Conservation (phyloP, 2,797 vertebrate genomes). For the Anisognathus igniventris region DNA sequence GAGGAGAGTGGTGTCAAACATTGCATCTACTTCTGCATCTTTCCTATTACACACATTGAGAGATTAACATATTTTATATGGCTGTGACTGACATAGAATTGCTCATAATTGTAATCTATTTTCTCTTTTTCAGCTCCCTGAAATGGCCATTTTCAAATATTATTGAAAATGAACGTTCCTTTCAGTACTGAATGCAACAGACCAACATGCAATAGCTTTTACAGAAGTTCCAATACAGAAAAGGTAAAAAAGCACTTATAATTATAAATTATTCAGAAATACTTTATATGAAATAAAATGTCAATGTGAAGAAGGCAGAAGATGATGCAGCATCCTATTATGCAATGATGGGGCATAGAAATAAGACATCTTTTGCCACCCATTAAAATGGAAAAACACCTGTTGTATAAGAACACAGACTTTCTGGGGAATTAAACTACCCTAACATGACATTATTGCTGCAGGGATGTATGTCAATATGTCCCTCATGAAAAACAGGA, state of each 20-base stretch:
- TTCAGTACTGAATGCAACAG: neutral
- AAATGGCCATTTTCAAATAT: neutral
- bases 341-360: neutral
- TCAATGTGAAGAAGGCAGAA: neutral
- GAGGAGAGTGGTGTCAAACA: neutral
- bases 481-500: neutral
- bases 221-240: neutral
- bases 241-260: conserved; percentile 17
- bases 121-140: neutral
- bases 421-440: neutral
- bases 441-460: neutral
- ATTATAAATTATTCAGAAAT: conserved; percentile 46
- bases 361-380: neutral
- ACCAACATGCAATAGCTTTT: neutral
- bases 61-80: neutral
- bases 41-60: neutral
- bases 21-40: neutral
- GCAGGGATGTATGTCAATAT: neutral
- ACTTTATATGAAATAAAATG: conserved; percentile 9
- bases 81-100: neutral
- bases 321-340: neutral
- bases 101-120: neutral
- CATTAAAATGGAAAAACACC: neutral
- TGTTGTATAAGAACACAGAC: neutral
- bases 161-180: neutral